phyloP scores from a whole-genome alignment of 2,113 vertebrate species.

The Rhea pennata region DNA sequence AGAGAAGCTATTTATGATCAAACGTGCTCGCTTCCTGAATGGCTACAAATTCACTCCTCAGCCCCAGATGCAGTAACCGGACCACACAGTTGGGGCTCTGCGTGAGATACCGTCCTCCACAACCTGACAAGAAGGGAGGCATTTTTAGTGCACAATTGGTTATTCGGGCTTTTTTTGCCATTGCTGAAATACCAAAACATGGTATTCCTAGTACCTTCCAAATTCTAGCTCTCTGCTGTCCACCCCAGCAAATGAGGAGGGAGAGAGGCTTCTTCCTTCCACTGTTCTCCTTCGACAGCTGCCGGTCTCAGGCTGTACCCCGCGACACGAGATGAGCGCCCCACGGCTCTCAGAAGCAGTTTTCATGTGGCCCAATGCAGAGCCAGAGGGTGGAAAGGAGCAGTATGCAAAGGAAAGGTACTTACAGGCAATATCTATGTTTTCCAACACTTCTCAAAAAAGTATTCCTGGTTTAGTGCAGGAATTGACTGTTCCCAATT shows the following conservation, averaged over 20 bases:
- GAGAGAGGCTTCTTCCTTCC: not conserved
- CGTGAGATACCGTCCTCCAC: accelerated
- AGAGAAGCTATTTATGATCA: not conserved
- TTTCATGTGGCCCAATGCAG: accelerated
- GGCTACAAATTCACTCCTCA: not conserved
- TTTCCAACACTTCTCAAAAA: not conserved
- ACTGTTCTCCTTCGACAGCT: no score
- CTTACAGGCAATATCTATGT: not conserved
- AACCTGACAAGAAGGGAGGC: not conserved
- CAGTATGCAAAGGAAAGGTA: not conserved
- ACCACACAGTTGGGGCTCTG: not conserved
- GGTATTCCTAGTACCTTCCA: not conserved
- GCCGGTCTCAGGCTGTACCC: accelerated
- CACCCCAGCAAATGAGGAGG: not conserved
- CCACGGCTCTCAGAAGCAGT: not conserved
- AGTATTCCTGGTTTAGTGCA: not conserved
- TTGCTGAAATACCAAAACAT: not conserved
- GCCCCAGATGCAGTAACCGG: accelerated
- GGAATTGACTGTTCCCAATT: not conserved
- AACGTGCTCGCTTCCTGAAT: not conserved
- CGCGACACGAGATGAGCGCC: accelerated
- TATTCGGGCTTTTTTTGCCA: not conserved
- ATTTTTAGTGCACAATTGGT: not conserved
- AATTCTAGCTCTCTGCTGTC: not conserved
- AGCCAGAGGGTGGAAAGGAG: not conserved